Conservation (phyloP, 2,797 vertebrate genomes). For the Hemitrygon akajei region DNA sequence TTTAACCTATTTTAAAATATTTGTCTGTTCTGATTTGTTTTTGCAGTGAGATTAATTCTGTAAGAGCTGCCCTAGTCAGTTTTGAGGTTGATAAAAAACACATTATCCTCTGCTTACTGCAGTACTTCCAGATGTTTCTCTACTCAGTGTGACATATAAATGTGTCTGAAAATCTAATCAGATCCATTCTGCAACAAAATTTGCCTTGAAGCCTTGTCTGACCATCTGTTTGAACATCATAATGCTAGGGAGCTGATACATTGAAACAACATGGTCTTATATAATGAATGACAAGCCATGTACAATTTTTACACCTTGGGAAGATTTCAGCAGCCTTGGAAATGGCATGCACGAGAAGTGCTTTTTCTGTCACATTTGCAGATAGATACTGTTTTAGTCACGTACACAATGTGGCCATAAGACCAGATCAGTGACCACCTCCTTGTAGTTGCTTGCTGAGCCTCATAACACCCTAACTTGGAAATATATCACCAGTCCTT, state of each 20-base stretch:
- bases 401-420: too few species aligned
- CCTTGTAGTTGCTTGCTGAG: too few species aligned
- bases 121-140: not conserved
- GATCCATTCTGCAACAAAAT: not conserved
- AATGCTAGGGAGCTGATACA: not conserved
- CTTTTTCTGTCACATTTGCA: too few species aligned
- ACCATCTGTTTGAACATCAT: slow-evolving; percentile 7
- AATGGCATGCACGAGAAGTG: not conserved
- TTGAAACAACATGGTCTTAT: not conserved
- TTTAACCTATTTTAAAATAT: not conserved
- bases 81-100: not conserved
- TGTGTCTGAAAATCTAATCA: slow-evolving; percentile 15
- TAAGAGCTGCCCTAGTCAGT: not conserved
- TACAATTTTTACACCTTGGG: not conserved
- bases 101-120: not conserved
- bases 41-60: not conserved
- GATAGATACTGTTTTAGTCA: too few species aligned
- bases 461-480: too few species aligned
- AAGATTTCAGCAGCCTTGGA: not conserved
- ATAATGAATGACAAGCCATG: not conserved
- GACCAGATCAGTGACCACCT: too few species aligned
- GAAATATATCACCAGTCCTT: too few species aligned
- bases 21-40: not conserved
- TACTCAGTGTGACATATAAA: not conserved
- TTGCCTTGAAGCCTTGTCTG: not conserved